A percentile compares a stretch with the other conserved stretches of the same genome.
phyloP scores from a whole-genome alignment of 2,888 invertebrate genomes.

The Drosophila cyrtoloma region DNA sequence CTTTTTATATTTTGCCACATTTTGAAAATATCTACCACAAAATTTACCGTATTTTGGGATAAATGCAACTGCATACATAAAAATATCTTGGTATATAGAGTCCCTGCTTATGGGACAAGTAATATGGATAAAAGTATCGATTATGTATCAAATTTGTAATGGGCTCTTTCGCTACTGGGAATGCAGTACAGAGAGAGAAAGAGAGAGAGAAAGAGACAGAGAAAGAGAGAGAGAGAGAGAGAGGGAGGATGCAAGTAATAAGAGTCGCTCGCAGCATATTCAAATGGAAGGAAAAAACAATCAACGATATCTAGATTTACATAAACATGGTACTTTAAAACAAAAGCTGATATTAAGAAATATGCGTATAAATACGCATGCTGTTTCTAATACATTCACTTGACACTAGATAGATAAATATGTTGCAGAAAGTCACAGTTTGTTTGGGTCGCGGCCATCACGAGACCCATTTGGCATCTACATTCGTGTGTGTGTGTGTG shows the following conservation, averaged over 20 bases:
- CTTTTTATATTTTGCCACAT: background rate
- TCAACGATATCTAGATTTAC: background rate
- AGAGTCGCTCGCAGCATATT: background rate
- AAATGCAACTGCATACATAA: background rate
- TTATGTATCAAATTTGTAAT: background rate
- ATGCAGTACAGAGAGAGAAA: background rate
- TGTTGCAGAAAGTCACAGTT: constrained; percentile 45
- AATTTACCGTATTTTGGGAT: background rate
- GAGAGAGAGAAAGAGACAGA: no score
- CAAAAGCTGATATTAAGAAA: background rate
- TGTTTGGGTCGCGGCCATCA: constrained; percentile 61
- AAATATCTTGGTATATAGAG: background rate
- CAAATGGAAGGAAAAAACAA: background rate
- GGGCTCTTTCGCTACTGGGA: background rate
- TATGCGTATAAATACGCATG: background rate
- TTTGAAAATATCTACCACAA: background rate
- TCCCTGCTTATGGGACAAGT: no score
- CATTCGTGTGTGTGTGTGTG: constrained; percentile 15
- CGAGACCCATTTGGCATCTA: constrained; percentile 64
- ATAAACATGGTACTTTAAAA: background rate
- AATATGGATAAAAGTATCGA: background rate
- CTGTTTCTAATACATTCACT: background rate
- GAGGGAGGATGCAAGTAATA: no score
- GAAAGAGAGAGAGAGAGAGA: no score
- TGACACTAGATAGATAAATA: constrained; percentile 21